Evolutionary conservation across 2,888 invertebrate species (phyloP).

Genomic region (Metacarcinus magister): DNA sequence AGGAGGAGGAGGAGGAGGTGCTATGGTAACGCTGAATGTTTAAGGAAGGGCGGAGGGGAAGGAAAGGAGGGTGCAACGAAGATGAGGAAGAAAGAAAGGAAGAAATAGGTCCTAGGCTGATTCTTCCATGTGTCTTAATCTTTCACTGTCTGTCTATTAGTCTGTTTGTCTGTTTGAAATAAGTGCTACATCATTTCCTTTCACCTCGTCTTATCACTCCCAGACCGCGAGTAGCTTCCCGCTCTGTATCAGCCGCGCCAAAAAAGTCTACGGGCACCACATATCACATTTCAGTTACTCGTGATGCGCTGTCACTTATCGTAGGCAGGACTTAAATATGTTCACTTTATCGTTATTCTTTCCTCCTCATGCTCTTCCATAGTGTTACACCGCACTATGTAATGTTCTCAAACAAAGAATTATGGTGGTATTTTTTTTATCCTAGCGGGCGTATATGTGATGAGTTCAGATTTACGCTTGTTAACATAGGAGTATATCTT

Average conservation of each 20-base stretch:
- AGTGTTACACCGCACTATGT: background rate
- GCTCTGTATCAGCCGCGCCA: background rate
- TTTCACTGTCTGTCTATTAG: background rate
- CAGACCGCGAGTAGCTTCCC: background rate
- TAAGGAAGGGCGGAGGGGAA: background rate
- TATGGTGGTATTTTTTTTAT: background rate
- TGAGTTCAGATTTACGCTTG: background rate
- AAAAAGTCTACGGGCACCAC: background rate
- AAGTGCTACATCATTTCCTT: background rate
- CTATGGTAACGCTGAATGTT: background rate
- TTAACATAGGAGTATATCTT: background rate
- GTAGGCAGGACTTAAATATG: background rate
- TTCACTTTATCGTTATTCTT: background rate
- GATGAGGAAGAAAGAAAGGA: background rate
- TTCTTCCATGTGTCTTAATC: background rate
- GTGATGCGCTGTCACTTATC: background rate
- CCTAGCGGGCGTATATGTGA: background rate
- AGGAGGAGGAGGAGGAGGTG: background rate
- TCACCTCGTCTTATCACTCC: background rate
- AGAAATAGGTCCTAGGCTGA: background rate
- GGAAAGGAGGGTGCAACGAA: background rate
- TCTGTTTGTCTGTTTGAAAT: background rate
- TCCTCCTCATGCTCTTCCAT: background rate
- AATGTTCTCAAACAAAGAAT: background rate
- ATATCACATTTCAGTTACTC: background rate